Conservation (phyloP, 2,113 vertebrate genomes). For the Burhinus oedicnemus region DNA sequence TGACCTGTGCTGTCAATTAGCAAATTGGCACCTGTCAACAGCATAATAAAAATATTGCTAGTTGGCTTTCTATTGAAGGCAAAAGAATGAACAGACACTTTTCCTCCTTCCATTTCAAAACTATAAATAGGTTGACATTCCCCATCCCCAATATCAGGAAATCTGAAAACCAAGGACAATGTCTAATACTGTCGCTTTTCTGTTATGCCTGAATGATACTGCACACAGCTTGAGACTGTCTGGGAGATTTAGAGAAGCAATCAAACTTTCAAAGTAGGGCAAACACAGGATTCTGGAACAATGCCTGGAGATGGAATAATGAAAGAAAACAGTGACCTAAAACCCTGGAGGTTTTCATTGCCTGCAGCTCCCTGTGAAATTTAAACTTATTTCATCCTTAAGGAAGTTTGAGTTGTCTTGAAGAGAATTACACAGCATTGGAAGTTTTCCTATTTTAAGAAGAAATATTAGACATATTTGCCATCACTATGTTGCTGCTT, state of each 20-base stretch:
- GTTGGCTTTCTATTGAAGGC: constrained; percentile 20
- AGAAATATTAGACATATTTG: background rate
- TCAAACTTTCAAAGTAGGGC: background rate
- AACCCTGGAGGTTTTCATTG: background rate
- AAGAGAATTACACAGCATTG: background rate
- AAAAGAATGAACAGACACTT: background rate
- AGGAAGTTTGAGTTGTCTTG: background rate
- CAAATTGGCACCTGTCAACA: constrained; percentile 87
- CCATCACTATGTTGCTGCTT: background rate
- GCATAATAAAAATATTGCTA: constrained; percentile 41
- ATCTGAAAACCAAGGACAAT: background rate
- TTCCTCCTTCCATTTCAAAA: background rate
- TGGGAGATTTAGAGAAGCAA: background rate
- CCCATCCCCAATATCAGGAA: background rate
- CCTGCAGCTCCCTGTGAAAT: background rate
- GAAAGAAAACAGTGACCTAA: background rate
- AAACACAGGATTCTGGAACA: background rate
- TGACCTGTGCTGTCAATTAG: constrained; percentile 93
- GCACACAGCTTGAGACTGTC: background rate
- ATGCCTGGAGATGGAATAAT: background rate
- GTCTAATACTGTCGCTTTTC: background rate
- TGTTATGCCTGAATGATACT: background rate
- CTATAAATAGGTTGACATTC: background rate
- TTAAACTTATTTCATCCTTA: background rate
- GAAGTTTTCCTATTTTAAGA: background rate